These are phyloP conservation scores for Oryzias celebensis DNA, from an alignment of 2,113 vertebrate genomes.

Conservation along the genomic window DNA sequence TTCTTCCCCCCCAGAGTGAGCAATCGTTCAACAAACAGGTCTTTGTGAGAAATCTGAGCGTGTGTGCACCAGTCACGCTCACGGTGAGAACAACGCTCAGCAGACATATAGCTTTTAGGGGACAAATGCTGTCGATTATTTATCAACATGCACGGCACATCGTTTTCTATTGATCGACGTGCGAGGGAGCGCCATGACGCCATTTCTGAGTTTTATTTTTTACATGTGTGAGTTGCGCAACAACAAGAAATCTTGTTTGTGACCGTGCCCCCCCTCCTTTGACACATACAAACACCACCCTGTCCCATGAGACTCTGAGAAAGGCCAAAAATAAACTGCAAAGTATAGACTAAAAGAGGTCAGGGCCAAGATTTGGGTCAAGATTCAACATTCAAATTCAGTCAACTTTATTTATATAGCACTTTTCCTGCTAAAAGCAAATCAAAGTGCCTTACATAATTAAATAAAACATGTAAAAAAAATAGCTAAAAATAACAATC, in stretches of 20 bases:
- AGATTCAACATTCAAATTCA: too few relatives aligned
- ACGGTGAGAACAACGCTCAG: slow-evolving; percentile 14
- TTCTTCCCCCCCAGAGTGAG: slow-evolving; percentile 37
- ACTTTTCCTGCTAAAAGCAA: too few relatives aligned
- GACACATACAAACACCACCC: slow-evolving; percentile 41
- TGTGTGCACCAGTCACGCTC: slow-evolving; percentile 19
- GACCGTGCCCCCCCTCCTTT: slow-evolving; percentile 11
- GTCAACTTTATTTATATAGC: too few relatives aligned
- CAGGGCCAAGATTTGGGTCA: too few relatives aligned
- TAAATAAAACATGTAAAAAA: too few relatives aligned
- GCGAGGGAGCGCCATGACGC: slow-evolving; percentile 11
- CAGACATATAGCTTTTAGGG: slow-evolving; percentile 25
- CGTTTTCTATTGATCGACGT: slow-evolving; percentile 21
- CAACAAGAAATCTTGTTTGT: slow-evolving; percentile 17
- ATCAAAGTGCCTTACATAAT: too few relatives aligned
- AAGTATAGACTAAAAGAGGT: slow-evolving; percentile 15
- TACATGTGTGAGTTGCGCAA: slow-evolving; percentile 27
- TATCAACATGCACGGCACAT: slow-evolving; percentile 18
- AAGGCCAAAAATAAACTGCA: slow-evolving; percentile 41
- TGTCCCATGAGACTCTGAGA: slow-evolving; percentile 22
- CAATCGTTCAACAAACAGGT: slow-evolving; percentile 36
- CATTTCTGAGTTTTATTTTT: slow-evolving; percentile 13
- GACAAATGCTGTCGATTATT: slow-evolving; percentile 28
- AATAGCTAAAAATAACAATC: too few relatives aligned
- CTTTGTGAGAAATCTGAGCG: slow-evolving; percentile 54